phyloP scores from a whole-genome alignment of 2,797 vertebrate genomes.

The Rhynchotus rufescens region DNA sequence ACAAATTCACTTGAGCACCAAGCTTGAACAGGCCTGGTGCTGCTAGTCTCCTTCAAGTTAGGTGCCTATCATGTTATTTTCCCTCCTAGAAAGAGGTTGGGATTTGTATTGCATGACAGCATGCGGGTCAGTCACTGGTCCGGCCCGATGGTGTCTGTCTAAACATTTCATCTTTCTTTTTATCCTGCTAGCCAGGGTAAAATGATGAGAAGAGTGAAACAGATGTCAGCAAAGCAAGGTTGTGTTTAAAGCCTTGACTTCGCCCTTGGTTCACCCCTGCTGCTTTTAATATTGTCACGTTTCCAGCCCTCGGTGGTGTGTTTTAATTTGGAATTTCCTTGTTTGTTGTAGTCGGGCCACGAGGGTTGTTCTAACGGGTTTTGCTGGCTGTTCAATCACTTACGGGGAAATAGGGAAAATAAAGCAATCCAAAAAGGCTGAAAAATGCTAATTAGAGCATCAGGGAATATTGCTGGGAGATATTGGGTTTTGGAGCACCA shows the following conservation, averaged over 20 bases:
- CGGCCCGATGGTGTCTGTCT: not conserved
- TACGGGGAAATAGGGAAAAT: not conserved
- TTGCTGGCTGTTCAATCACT: not conserved
- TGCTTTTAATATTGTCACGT: not conserved
- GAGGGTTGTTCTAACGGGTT: not conserved
- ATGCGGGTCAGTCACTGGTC: fast-evolving
- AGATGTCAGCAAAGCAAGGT: not conserved
- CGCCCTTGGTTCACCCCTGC: not conserved
- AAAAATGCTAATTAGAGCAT: not conserved
- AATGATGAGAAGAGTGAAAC: not conserved
- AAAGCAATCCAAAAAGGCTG: not conserved
- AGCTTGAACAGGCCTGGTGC: fast-evolving
- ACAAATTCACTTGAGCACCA: fast-evolving
- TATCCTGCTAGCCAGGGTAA: not conserved
- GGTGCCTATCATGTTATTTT: not conserved
- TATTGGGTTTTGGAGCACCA: not conserved
- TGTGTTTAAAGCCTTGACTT: not conserved
- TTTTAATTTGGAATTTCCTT: not conserved
- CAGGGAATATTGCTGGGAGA: not conserved
- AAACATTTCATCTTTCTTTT: not conserved
- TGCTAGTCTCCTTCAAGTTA: fast-evolving
- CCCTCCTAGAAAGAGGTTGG: not conserved
- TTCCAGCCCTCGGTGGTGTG: slow-evolving; percentile 4
- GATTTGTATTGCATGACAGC: not conserved
- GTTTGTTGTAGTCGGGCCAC: not conserved